A percentile compares a stretch with the other conserved stretches of the same genome.
phyloP scores from a whole-genome alignment of 2,797 vertebrate species.

The Ctenopoma kingsleyae region DNA sequence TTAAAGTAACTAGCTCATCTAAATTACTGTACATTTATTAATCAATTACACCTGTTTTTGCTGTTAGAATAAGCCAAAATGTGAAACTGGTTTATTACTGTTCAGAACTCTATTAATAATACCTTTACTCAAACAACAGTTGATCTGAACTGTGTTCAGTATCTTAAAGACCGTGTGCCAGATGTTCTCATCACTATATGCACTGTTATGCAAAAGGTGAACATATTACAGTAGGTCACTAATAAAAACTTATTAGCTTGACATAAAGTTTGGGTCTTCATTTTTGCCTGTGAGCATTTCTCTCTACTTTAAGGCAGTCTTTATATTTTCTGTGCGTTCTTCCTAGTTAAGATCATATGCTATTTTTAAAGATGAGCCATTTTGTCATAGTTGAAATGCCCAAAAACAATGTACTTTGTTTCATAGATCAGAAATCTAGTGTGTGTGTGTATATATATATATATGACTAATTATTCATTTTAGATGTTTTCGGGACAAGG shows the following conservation, averaged over 20 bases:
- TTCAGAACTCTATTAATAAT: background rate
- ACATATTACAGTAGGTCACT: too few species aligned
- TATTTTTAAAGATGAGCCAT: too few species aligned
- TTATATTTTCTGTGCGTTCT: too few species aligned
- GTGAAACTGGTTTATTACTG: background rate
- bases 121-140: background rate
- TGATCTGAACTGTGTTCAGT: background rate
- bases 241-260: background rate
- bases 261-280: too few species aligned
- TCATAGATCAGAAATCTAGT: constrained; percentile 1
- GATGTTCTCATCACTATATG: too few species aligned
- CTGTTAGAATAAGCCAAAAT: background rate
- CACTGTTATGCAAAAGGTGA: too few species aligned
- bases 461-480: constrained; percentile 12
- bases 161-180: background rate
- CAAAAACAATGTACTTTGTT: too few species aligned
- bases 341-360: too few species aligned
- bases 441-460: too few species aligned
- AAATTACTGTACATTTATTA: background rate
- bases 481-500: background rate
- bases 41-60: constrained; percentile 4
- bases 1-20: background rate
- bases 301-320: too few species aligned
- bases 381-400: too few species aligned
- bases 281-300: too few species aligned